Evolutionary conservation across 1,140 invertebrate genomes (phyloP).

Genomic region (Heliconius himera): DNA sequence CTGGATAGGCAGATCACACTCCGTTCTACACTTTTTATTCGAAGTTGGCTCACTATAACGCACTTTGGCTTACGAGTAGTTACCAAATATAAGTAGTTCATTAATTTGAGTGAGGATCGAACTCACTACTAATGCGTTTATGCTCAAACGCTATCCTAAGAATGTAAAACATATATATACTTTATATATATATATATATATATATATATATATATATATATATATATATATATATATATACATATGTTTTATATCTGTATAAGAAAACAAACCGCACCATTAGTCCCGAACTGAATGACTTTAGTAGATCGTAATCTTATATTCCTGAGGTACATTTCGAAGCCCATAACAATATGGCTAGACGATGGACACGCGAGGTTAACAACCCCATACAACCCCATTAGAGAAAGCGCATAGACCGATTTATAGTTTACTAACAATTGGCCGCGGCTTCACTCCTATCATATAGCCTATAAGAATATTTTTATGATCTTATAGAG

Average conservation of each 20-base stretch:
- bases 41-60: no score
- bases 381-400: slow-evolving; percentile 17
- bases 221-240: background rate
- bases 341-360: slow-evolving; percentile 16
- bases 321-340: slow-evolving; percentile 12
- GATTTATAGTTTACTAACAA: slow-evolving; percentile 6
- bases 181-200: background rate
- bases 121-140: no score
- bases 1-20: no score
- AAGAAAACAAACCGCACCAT: background rate
- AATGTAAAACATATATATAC: no score
- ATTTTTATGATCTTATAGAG: no score
- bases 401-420: slow-evolving; percentile 16
- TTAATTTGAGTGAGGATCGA: no score
- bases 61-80: no score
- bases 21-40: no score
- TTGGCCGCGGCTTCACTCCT: background rate
- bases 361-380: slow-evolving; percentile 15
- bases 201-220: no score
- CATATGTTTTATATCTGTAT: background rate
- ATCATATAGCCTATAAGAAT: no score
- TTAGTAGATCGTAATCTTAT: slow-evolving; percentile 7
- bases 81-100: no score
- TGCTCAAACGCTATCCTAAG: no score
- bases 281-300: background rate